phyloP scores from a whole-genome alignment of 2,113 vertebrate genomes.

The Synodontis membranacea region DNA sequence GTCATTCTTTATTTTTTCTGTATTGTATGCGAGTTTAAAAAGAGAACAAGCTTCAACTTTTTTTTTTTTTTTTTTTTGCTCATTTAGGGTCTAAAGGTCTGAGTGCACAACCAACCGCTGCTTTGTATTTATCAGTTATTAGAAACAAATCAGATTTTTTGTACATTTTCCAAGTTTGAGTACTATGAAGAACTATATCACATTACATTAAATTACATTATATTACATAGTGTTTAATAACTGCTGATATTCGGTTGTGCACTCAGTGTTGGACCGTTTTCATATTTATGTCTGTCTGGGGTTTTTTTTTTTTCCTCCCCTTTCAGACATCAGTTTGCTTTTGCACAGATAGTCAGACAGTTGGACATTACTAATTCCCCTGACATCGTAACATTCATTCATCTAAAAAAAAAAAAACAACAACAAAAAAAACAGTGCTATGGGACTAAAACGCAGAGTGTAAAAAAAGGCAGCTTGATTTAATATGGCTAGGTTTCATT shows the following conservation, averaged over 20 bases:
- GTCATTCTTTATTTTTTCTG: neutral
- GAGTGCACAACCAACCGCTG: conserved; percentile 6
- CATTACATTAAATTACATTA: neutral
- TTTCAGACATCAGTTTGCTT: neutral
- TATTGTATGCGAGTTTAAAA: neutral
- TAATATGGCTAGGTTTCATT: conserved; percentile 38
- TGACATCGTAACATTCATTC: conserved; percentile 15
- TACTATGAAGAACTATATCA: neutral
- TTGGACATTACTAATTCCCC: neutral
- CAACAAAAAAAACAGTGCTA: conserved; percentile 24
- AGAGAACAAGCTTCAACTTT: neutral
- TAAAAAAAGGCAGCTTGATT: conserved; percentile 44
- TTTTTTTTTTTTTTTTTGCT: neutral
- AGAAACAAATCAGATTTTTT: neutral
- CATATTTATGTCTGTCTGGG: neutral
- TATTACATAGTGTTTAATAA: conserved; percentile 4
- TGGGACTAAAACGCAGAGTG: conserved; percentile 17
- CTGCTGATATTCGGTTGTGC: neutral
- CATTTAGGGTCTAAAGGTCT: neutral
- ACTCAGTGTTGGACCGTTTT: neutral
- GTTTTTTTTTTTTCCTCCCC: neutral
- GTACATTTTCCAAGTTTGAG: neutral
- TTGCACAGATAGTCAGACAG: neutral
- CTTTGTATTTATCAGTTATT: neutral
- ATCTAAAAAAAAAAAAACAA: neutral